phyloP scores from a whole-genome alignment of 2,113 vertebrate species.

The Oplegnathus fasciatus region DNA sequence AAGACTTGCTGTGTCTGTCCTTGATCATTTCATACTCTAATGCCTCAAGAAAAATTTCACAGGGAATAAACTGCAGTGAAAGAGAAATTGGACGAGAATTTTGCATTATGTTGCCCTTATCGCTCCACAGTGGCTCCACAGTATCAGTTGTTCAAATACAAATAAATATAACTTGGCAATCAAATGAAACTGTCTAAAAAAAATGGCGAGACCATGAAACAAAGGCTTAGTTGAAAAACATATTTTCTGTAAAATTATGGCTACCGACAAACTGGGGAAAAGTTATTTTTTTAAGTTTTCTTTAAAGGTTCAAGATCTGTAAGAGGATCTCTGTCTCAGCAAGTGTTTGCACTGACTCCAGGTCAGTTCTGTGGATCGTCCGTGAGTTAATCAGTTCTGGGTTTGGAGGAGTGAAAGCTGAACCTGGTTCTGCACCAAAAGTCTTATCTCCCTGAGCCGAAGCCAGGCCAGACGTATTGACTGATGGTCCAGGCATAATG shows the following conservation, averaged over 20 bases:
- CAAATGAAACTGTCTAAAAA: not conserved
- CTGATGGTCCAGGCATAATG: slow-evolving; percentile 68
- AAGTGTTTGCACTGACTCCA: slow-evolving; percentile 17
- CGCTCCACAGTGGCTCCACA: slow-evolving; percentile 6
- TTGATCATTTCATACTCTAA: slow-evolving; percentile 37
- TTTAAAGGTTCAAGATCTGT: slow-evolving; percentile 9
- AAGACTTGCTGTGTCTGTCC: slow-evolving; percentile 24
- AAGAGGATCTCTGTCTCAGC: not conserved
- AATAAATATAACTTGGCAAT: slow-evolving; percentile 3
- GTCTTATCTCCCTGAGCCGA: slow-evolving; percentile 25
- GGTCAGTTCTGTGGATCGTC: not conserved
- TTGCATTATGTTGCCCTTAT: slow-evolving; percentile 24
- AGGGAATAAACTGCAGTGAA: slow-evolving; percentile 5
- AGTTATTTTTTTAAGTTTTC: not conserved
- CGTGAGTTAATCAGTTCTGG: not conserved
- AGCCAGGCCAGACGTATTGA: slow-evolving; percentile 60
- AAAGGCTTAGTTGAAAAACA: not conserved
- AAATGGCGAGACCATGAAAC: not conserved
- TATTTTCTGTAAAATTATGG: not conserved
- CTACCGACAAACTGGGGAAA: not conserved
- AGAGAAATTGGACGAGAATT: slow-evolving; percentile 11
- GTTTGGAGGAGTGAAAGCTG: slow-evolving; percentile 3
- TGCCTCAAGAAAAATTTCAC: slow-evolving; percentile 16
- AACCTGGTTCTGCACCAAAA: slow-evolving; percentile 28
- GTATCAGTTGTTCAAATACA: slow-evolving; percentile 5